Percentiles rank a stretch among this genome's conserved stretches.
Conservation (phyloP, 1,140 invertebrate genomes). For the Achatina immaculata region DNA sequence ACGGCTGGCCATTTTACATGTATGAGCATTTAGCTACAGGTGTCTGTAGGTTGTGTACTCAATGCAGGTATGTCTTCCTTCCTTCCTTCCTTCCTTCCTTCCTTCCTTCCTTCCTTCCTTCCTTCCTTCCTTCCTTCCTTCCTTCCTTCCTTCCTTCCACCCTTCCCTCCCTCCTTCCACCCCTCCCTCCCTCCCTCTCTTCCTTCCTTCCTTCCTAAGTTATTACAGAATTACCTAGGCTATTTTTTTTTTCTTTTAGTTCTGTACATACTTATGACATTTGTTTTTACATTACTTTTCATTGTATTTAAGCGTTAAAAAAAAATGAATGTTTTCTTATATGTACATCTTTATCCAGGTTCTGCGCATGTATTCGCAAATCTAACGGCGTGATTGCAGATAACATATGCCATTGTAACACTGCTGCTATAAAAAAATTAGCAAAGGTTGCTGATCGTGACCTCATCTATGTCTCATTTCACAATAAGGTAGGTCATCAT, state of each 20-base stretch:
- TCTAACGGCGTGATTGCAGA: conserved; percentile 81
- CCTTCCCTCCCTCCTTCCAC: neutral
- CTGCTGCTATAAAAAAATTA: conserved; percentile 84
- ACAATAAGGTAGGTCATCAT: conserved; percentile 79
- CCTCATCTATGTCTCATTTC: conserved; percentile 88
- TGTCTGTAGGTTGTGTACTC: conserved; percentile 80
- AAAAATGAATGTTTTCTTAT: too few relatives aligned
- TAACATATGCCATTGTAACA: conserved; percentile 91
- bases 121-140: too few relatives aligned
- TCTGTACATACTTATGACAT: too few relatives aligned
- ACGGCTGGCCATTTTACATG: conserved; percentile 91
- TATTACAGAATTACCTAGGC: too few relatives aligned
- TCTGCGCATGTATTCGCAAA: conserved; percentile 47
- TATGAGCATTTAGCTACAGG: conserved; percentile 77
- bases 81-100: too few relatives aligned
- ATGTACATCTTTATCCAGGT: conserved; percentile 44
- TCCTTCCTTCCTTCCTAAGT: neutral
- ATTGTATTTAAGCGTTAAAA: too few relatives aligned
- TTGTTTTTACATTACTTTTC: too few relatives aligned
- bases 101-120: too few relatives aligned
- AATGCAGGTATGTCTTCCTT: conserved; percentile 75
- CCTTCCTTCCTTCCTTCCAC: neutral
- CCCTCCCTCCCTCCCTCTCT: neutral
- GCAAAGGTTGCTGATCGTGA: conserved; percentile 82
- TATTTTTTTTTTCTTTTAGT: too few relatives aligned